Evolutionary conservation across 2,888 invertebrate species (phyloP), one percentile per base, ranked within the genome.

Genomic region (Andrena marginata): DNA sequence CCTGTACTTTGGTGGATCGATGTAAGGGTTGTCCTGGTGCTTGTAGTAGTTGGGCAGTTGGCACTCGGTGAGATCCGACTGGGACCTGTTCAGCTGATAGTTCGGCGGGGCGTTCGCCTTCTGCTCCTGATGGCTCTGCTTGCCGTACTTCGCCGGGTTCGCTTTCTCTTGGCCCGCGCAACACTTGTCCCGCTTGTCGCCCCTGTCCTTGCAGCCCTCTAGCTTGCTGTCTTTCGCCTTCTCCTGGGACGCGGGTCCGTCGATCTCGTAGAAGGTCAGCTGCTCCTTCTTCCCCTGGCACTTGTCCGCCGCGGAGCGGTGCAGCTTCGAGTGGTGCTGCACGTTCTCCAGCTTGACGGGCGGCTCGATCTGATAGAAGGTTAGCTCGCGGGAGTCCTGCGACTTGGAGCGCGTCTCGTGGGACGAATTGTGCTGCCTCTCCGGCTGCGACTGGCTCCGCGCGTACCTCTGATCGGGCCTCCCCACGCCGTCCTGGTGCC

Each of bases 231-330:
- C 91, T 56, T 89, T 86, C 23, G 80, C 64, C 77, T 89, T 91
- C 29, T 91, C 91, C 33, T 86, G 89, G 60, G 78, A 56, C 4
- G 83, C 65, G 3, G 91, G 92, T 54, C 91, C 91, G 51, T 93
- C 93, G 85, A 93, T 93, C 87, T 93, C 92, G 85, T 93, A 93
- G 77, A 93, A 93, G 16, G 91, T 91, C 73, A 93, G 86, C 77
- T 93, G 86, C 77, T 93, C 93, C 56, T 91, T 92, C 54, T 90
- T 81, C 70, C 80, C 59, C 56, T 73, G 82, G 20, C 72, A 63
- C 71, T 91, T 92, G 35, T 93, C 91, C 29, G 67, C 74, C 16
- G 69, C 71, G 6, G 85, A 73, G 56, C 90, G 90, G 82, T 92
- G 90, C 71, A 86, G 85, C 74, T 92, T 93, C 63, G 82, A 76